Percentiles rank a stretch among this genome's conserved stretches.
Evolutionary conservation across 2,797 vertebrate genomes (phyloP).

Genomic region (Lates japonicus): DNA sequence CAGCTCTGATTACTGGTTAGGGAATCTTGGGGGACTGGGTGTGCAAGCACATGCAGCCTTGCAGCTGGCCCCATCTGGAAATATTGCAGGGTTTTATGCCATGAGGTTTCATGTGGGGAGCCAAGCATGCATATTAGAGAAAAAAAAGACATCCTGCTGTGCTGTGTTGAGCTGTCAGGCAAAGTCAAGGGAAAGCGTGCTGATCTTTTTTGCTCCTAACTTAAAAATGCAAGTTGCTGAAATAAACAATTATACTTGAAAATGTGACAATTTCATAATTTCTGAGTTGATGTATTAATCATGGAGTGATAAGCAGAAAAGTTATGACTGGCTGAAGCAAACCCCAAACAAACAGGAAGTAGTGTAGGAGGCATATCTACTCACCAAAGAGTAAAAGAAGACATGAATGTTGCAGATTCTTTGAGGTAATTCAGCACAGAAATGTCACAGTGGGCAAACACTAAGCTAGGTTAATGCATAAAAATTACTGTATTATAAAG

Average conservation of each 20-base stretch:
- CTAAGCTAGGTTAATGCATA: constrained; percentile 2
- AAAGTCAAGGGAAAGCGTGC: constrained; percentile 10
- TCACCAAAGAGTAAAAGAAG: constrained; percentile 62
- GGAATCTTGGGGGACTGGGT: constrained; percentile 59
- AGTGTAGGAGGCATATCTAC: constrained; percentile 76
- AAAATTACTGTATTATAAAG: neutral
- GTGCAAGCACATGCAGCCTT: constrained; percentile 58
- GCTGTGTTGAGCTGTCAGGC: constrained; percentile 41
- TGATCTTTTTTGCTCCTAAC: constrained; percentile 2
- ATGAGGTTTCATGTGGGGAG: constrained; percentile 47
- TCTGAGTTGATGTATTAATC: constrained; percentile 29
- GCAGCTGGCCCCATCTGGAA: constrained; percentile 70
- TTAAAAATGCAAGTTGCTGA: constrained; percentile 17
- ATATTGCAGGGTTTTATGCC: constrained; percentile 57
- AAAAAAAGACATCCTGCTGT: constrained; percentile 50
- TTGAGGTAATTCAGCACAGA: constrained; percentile 45
- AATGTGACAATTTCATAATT: constrained; percentile 1
- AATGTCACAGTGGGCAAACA: constrained; percentile 29
- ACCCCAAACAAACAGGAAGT: constrained; percentile 83
- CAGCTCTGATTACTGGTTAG: constrained; percentile 68
- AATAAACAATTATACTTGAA: neutral
- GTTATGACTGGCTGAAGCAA: constrained; percentile 62
- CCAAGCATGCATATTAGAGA: constrained; percentile 36
- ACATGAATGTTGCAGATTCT: constrained; percentile 52
- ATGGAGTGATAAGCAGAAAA: constrained; percentile 15